Evolutionary conservation across 2,797 vertebrate genomes (phyloP), one percentile per base, ranked within the genome.

Genomic region (Gymnoscopelus braueri): DNA sequence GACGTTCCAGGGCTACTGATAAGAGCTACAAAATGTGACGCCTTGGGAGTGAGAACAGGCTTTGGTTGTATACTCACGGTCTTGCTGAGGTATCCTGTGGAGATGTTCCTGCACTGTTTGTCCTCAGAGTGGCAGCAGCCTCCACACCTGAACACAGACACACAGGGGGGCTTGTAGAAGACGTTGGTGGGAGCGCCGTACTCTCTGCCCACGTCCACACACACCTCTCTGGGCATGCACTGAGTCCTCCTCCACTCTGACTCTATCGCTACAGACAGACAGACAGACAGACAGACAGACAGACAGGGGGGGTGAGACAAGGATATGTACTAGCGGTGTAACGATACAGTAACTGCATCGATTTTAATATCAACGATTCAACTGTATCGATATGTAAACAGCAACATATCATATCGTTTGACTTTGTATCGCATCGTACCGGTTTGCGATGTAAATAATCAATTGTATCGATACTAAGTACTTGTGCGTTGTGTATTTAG

Each of bases 91-190:
- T 96, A 97, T 77, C 95, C 94, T 74, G 96, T 96, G 93, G 96
- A 97, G 92, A 95, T 93, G 92, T 99, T 99, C 93, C 94, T 95
- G 85, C 97, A 99, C 78, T 98, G 96, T 80, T 95, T 95, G 84
- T 97, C 97, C 92, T 99, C 97, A 19, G 96, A 98, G 94, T 98
- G 97, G 91, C 97, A 99, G 95, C 97, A 99, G 82, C 97, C 97
- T 88, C 97, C 97, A 96, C 97, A 99, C 96, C 97, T 98, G 95
- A 97, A 97, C 93, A 96, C 94, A 92, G 97, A 97, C 93, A 98
- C 97, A 95, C 97, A 99, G 85, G 97, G 96, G 72, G 97, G 97
- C 95, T 99, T 99, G 94, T 98, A 99, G 96, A 99, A 98, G 94
- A 96, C 95, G 95, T 98, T 98, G 94, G 96, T 98, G 82, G 97